Conservation (phyloP, 2,113 vertebrate genomes). For the Cyanistes caeruleus region DNA sequence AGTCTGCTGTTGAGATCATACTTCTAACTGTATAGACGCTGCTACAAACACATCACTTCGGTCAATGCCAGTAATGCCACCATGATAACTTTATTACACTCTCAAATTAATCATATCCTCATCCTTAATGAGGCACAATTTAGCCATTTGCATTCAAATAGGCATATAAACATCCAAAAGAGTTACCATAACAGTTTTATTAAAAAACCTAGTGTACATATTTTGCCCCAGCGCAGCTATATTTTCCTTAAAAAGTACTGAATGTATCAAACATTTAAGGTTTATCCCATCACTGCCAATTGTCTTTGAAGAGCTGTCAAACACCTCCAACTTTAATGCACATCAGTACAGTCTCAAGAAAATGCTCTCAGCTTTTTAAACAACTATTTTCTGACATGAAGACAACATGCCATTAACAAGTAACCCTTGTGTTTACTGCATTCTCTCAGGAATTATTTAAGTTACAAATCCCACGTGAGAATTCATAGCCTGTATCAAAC, state of each 20-base stretch:
- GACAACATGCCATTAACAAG: background rate
- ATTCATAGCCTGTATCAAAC: constrained; percentile 21
- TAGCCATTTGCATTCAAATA: constrained; percentile 5
- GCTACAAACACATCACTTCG: background rate
- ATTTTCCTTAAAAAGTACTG: constrained; percentile 72
- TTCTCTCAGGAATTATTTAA: constrained; percentile 46
- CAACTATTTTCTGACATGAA: constrained; percentile 31
- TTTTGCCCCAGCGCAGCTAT: constrained; percentile 49
- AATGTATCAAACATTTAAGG: constrained; percentile 72
- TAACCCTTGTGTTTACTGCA: constrained; percentile 29
- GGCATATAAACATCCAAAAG: constrained; percentile 52
- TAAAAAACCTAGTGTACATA: constrained; percentile 70
- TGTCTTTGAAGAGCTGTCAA: constrained; percentile 76
- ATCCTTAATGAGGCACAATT: background rate
- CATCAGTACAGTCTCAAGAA: background rate
- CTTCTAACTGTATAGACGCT: rapidly evolving
- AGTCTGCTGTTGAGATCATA: background rate
- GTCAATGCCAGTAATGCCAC: background rate
- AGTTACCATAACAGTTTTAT: constrained; percentile 70
- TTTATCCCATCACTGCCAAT: constrained; percentile 46
- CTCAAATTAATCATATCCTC: background rate
- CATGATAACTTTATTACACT: constrained; percentile 36
- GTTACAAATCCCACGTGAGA: constrained; percentile 4
- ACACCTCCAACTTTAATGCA: background rate
- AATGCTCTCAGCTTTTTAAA: constrained; percentile 31